Evolutionary conservation across 1,140 invertebrate species (phyloP), one percentile per base, ranked within the genome.

Genomic region (Brachionus rotundiformis): DNA sequence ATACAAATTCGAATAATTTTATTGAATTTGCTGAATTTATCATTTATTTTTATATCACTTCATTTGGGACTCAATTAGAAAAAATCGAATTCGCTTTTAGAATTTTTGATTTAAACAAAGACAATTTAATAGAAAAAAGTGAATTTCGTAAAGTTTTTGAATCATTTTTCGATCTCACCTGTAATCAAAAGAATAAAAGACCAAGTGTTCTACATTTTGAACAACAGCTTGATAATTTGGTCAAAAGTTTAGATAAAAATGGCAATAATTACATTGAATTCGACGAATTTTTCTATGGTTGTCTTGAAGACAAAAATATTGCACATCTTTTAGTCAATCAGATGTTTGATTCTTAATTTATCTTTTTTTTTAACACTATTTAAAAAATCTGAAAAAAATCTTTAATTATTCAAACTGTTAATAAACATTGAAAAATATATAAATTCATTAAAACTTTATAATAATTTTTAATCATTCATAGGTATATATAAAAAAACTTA

Each of bases 41-140:
- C 11, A 59, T 61, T 0, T 54, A 33, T 36, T 79, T 79, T 39
- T 59, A 47, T n/a, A 79, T 59, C 8, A 61, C 76, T n/a, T 59
- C 76, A 29, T 63, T 54, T 16, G 76, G 76, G 1, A 25, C 4
- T 31, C 33, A 59, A 23, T 36, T 13, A 10, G 76, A 79, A 33
- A 79, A 79, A 79, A 54, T 79, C 8, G 36, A 79, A 25, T 31
- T 54, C 11, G 76, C 76, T 36, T 79, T 79, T n/a, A 79, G 19
- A 11, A 79, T 79, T 31, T 79, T 59, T 39, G 76, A 79, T 16
- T 19, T 73, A 25, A 44, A 73, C 5, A 73, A 44, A 41, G 25
- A 73, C 29, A 44, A 44, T 44, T 8, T 29, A 7, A 73, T 73
- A 25, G 68, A 73, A 13, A 73, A 25, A 44, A 44, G 11, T 25